phyloP scores from a whole-genome alignment of 2,888 invertebrate species.

The Maniola hyperantus region DNA sequence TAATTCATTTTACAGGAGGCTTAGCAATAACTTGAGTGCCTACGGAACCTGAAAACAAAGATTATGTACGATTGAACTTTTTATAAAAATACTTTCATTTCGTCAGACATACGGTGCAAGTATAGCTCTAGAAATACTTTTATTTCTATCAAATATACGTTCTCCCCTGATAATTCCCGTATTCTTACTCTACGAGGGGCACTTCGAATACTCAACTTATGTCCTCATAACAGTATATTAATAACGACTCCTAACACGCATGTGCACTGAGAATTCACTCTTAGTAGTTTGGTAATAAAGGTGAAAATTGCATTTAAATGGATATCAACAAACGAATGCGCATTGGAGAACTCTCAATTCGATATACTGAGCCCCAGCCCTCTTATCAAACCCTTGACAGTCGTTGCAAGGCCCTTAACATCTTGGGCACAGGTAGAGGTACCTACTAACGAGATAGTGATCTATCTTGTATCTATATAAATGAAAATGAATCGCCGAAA shows the following conservation, averaged over 20 bases:
- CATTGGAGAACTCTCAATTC: slow-evolving; percentile 32
- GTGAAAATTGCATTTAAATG: not conserved
- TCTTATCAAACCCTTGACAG: slow-evolving; percentile 1
- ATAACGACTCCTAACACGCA: not conserved
- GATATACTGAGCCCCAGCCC: slow-evolving; percentile 29
- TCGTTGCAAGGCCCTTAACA: not conserved
- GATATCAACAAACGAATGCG: slow-evolving; percentile 20
- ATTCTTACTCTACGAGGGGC: not conserved
- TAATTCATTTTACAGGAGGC: too few relatives aligned
- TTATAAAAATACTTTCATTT: too few relatives aligned
- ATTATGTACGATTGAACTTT: too few relatives aligned
- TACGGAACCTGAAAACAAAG: too few relatives aligned
- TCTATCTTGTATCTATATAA: too few relatives aligned
- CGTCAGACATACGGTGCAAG: too few relatives aligned
- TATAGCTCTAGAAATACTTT: not conserved
- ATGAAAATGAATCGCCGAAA: too few relatives aligned
- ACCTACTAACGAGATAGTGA: not conserved
- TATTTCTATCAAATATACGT: not conserved
- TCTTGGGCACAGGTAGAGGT: slow-evolving; percentile 3
- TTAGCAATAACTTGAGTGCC: too few relatives aligned
- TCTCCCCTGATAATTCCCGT: slow-evolving; percentile 2
- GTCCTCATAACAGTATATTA: slow-evolving; percentile 6
- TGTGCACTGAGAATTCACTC: not conserved
- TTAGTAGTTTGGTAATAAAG: not conserved
- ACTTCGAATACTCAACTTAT: slow-evolving; percentile 12